Base-by-base conservation (phyloP, 2,113 vertebrate species). In the Actinemys pallida region DNA sequence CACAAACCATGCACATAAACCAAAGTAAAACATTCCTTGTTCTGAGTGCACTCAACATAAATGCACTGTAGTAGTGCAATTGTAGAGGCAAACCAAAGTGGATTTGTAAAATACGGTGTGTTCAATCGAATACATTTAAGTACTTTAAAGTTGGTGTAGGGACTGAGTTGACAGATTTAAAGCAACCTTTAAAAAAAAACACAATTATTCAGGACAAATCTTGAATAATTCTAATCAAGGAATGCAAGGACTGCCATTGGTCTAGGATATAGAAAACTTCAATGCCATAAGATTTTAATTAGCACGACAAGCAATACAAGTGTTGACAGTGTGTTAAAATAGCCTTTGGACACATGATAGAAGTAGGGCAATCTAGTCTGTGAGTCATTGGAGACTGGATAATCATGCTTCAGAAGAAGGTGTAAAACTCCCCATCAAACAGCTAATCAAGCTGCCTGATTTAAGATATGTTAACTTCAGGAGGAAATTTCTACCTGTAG, bases 241-340 rank as follows among this genome's bases (percentile, higher is more conserved):
- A 72, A 72, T 72, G n/a, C 19, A 62, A 14, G 59, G 29, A 35
- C 59, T 16, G 27, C 27, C 24, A 27, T 57, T 57, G 56, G 56
- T 57, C 56, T 57, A 24, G 9, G 56, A 27, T 57, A 62, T 62
- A 31, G 27, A 14, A 16, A 35, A 62, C 14, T 62, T 62, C 59
- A 62, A 35, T 62, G 14, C 59, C 29, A 62, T 35, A 62, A 62
- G 29, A 62, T 7, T 62, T 62, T 12, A 62, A 62, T 62, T 62
- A 62, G 29, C 29, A 35, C 1, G 2, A 13, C 59, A 62, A 62
- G 14, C 8, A 3, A 10, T 3, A 0, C 20, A 25, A 11, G 19
- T 14, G 0, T 47, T 82, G 76, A 49, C 24, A 29, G 39, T 42
- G 54, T 6, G 31, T 27, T 22, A 39, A 11, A 10, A 53, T 10